Percentiles rank a stretch among this genome's conserved stretches.
Evolutionary conservation across 2,888 invertebrate species (phyloP).

Genomic region (Eulithis prunata): DNA sequence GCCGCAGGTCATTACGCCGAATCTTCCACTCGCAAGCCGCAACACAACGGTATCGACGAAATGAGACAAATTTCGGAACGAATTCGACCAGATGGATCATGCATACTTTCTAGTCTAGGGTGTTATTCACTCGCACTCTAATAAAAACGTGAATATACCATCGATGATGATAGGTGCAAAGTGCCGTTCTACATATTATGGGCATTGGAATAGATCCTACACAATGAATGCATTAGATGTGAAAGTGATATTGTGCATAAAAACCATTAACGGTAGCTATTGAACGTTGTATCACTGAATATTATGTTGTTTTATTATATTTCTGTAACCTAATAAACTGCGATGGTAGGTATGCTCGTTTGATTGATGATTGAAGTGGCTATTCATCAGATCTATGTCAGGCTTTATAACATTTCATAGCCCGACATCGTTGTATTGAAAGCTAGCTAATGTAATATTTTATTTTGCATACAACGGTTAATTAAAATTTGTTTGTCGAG

Average conservation of each 20-base stretch:
- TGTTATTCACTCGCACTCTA: slow-evolving; percentile 35
- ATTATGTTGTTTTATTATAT: slow-evolving; percentile 44
- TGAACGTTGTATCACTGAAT: slow-evolving; percentile 38
- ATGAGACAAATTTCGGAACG: slow-evolving; percentile 54
- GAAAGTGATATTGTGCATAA: slow-evolving; percentile 44
- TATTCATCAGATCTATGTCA: slow-evolving; percentile 52
- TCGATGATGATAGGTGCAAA: slow-evolving; percentile 32
- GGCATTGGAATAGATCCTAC: slow-evolving; percentile 37
- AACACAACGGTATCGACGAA: slow-evolving; percentile 62
- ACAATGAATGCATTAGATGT: slow-evolving; percentile 42
- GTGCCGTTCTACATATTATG: slow-evolving; percentile 38
- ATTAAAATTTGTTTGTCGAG: slow-evolving; percentile 60
- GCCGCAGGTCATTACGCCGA: slow-evolving; percentile 45
- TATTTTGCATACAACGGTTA: slow-evolving; percentile 56
- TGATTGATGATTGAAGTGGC: slow-evolving; percentile 55
- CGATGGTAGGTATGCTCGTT: slow-evolving; percentile 32
- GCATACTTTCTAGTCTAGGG: slow-evolving; percentile 41
- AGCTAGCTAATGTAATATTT: slow-evolving; percentile 50
- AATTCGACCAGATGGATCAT: slow-evolving; percentile 52
- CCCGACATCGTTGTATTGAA: slow-evolving; percentile 46
- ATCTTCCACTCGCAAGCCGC: slow-evolving; percentile 42
- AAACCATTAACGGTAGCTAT: slow-evolving; percentile 45
- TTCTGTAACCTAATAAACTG: slow-evolving; percentile 48
- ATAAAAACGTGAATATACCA: slow-evolving; percentile 34
- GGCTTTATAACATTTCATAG: slow-evolving; percentile 47